Evolutionary conservation across 2,888 invertebrate genomes (phyloP).

Genomic region (Pristionchus japonicus): DNA sequence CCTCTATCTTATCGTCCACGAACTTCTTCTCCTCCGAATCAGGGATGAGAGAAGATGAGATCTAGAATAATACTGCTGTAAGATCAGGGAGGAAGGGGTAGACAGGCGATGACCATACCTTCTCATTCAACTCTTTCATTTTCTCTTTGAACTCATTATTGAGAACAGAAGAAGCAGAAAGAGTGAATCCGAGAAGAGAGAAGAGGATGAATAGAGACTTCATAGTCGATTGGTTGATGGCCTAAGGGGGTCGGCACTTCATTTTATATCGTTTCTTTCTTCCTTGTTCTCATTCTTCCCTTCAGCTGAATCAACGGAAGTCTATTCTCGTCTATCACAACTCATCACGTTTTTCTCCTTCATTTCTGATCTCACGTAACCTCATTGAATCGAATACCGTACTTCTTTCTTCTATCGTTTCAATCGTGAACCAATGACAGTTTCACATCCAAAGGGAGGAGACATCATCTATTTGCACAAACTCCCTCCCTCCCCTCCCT

Average conservation of each 20-base stretch:
- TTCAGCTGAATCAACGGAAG: constrained; percentile 17
- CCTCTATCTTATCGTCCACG: background rate
- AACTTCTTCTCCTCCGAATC: background rate
- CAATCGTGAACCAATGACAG: background rate
- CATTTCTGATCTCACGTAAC: background rate
- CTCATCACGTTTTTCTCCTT: background rate
- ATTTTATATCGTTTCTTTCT: background rate
- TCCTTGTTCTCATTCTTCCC: background rate
- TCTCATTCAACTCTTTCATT: constrained; percentile 20
- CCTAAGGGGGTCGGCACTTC: background rate
- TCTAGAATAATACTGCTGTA: background rate
- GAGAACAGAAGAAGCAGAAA: background rate
- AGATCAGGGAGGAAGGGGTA: background rate
- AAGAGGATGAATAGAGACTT: background rate
- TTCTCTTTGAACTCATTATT: constrained; percentile 15
- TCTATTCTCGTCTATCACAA: constrained; percentile 5
- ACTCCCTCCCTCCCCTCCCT: background rate
- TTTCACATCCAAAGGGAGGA: background rate
- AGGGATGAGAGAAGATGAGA: background rate
- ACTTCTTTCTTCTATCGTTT: background rate
- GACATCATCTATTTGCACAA: background rate
- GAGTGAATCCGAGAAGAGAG: background rate
- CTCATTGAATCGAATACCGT: background rate
- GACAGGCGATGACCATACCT: background rate
- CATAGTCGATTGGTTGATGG: background rate